phyloP scores from a whole-genome alignment of 2,113 vertebrate genomes.

The Apteryx mantelli region DNA sequence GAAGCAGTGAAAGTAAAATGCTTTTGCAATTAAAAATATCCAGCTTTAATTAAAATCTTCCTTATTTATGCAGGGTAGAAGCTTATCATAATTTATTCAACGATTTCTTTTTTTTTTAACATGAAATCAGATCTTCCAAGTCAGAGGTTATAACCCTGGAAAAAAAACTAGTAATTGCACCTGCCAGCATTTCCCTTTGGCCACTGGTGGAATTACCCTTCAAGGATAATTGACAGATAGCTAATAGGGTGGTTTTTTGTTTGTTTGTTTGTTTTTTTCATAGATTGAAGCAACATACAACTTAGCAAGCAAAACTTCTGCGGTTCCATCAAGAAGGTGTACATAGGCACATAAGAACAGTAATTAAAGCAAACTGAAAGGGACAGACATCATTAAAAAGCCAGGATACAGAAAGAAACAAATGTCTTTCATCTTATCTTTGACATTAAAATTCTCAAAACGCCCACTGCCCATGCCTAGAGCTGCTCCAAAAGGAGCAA shows the following conservation, averaged over 20 bases:
- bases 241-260: conserved; percentile 44
- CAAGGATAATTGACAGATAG: conserved; percentile 48
- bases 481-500: not conserved
- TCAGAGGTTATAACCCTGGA: conserved; percentile 40
- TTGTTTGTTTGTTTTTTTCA: not conserved
- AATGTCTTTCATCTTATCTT: not conserved
- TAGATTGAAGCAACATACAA: not conserved
- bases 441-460: not conserved
- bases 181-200: conserved; percentile 48
- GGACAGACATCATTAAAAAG: not conserved
- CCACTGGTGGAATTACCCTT: not conserved
- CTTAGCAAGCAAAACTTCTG: not conserved
- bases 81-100: conserved; percentile 21
- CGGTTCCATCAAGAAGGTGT: not conserved
- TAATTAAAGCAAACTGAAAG: not conserved
- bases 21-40: conserved; percentile 34
- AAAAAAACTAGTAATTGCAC: conserved; percentile 62
- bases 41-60: not conserved
- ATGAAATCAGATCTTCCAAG: conserved; percentile 10
- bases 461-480: not conserved
- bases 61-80: not conserved
- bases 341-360: not conserved
- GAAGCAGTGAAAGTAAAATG: not conserved
- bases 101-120: not conserved
- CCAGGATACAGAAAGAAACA: not conserved